Base-by-base conservation (phyloP, 2,888 invertebrate species). In the Lagria hirta region DNA sequence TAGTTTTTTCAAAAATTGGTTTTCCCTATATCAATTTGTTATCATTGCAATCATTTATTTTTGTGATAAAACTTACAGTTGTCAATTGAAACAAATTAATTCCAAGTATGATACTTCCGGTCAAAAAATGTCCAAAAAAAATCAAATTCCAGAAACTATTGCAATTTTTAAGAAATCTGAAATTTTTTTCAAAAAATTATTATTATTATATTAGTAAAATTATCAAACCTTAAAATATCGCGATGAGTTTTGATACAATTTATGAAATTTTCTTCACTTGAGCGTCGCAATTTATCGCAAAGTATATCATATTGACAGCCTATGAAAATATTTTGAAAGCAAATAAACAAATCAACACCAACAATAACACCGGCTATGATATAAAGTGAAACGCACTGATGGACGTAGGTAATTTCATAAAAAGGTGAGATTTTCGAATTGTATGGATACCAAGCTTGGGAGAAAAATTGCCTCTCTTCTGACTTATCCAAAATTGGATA, bases 31-130 rank as follows among this genome's bases (percentile, higher is more conserved):
- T n/a, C n/a, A n/a, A n/a, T n/a, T n/a, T n/a, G n/a, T n/a, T n/a
- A n/a, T n/a, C n/a, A n/a, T n/a, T n/a, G n/a, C n/a, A n/a, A n/a
- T n/a, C n/a, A n/a, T n/a, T n/a, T n/a, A n/a, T n/a, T n/a, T n/a
- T n/a, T n/a, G n/a, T n/a, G n/a, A n/a, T n/a, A n/a, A n/a, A n/a
- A 27, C 44, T 27, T 8, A 44, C 44, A 3, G 28, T 38, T 15
- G 48, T 38, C 5, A 48, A 33, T 17, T 40, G 38, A 23, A 38
- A 48, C 43, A 48, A 30, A 6, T 29, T 28, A 15, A 40, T 40
- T 24, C 43, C 34, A 20, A 48, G 29, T 3, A 27, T 21, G 3
- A 38, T 16, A n/a, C 33, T 10, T 18, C 37, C 34, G 1, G 35
- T 18, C 1, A 21, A 22, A 12, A 43, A 38, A 20, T 43, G 43